Conservation (phyloP, 1,140 invertebrate species). For the Cotesia vestalis region DNA sequence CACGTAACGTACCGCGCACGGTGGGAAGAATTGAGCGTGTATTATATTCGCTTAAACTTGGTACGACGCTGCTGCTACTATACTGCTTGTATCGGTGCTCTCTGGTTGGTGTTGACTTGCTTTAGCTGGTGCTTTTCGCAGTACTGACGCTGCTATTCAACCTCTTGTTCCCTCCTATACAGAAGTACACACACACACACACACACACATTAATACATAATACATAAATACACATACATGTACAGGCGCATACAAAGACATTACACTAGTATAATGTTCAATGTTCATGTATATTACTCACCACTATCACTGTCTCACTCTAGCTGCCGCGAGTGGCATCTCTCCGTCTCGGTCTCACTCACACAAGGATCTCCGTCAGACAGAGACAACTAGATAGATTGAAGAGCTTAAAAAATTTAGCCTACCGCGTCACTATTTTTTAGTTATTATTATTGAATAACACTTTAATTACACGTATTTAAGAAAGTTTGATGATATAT, state of each 20-base stretch:
- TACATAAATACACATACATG: no score
- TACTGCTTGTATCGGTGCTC: no score
- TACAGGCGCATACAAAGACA: no score
- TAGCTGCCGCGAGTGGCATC: not conserved
- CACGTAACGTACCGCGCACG: constrained; percentile 16
- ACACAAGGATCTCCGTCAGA: no score
- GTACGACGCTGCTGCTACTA: not conserved
- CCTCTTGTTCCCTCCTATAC: constrained; percentile 7
- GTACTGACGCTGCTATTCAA: constrained; percentile 11
- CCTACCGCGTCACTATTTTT: constrained; percentile 22
- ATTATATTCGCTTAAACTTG: constrained; percentile 8
- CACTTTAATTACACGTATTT: not conserved
- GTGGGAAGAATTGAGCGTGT: constrained; percentile 6
- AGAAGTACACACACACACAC: not conserved
- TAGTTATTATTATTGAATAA: not conserved
- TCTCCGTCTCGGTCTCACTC: not conserved
- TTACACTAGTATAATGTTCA: no score
- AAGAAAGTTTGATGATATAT: no score
- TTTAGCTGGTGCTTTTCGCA: constrained; percentile 22
- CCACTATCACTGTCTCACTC: not conserved
- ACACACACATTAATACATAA: not conserved
- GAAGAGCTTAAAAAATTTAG: not conserved
- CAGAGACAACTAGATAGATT: not conserved
- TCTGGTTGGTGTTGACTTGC: no score
- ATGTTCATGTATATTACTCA: not conserved